Percentiles rank a stretch among this genome's conserved stretches.
Evolutionary conservation across 2,888 invertebrate species (phyloP).

Genomic region (Volucella inflata): DNA sequence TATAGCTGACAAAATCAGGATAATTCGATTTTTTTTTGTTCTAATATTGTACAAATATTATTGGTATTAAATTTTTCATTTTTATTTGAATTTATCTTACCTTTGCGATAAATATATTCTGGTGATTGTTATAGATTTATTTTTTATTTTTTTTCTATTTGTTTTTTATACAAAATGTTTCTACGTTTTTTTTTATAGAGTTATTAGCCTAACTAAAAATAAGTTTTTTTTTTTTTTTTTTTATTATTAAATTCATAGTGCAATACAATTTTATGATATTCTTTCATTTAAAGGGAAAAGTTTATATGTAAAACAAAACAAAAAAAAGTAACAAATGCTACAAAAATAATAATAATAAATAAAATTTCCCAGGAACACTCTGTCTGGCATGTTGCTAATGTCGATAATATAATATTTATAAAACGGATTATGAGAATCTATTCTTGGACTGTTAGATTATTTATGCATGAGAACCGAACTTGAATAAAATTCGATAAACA

Average conservation of each 20-base stretch:
- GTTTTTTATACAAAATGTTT: slow-evolving; percentile 44
- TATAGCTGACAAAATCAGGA: slow-evolving; percentile 47
- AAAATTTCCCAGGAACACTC: slow-evolving; percentile 4
- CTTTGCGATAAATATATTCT: slow-evolving; percentile 48
- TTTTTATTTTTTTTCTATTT: background rate
- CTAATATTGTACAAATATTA: slow-evolving; percentile 55
- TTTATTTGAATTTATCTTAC: slow-evolving; percentile 50
- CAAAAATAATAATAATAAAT: background rate
- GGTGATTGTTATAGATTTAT: slow-evolving; percentile 19
- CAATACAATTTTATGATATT: background rate
- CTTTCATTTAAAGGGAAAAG: background rate
- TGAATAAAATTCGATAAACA: too few relatives aligned
- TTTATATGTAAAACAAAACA: background rate
- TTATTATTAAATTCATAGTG: background rate
- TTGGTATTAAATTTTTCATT: slow-evolving; percentile 11
- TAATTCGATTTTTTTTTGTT: slow-evolving; percentile 7
- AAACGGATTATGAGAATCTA: too few relatives aligned
- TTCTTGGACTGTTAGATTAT: too few relatives aligned
- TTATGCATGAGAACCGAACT: too few relatives aligned
- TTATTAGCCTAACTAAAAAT: slow-evolving; percentile 43
- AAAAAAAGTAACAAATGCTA: slow-evolving; percentile 10
- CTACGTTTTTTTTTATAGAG: slow-evolving; percentile 3
- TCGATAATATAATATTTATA: background rate
- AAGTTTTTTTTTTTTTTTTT: slow-evolving; percentile 1
- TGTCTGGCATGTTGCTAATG: slow-evolving; percentile 34